Evolutionary conservation across 2,113 vertebrate species (phyloP), one percentile per base, ranked within the genome.

Genomic region (Cebus imitator): DNA sequence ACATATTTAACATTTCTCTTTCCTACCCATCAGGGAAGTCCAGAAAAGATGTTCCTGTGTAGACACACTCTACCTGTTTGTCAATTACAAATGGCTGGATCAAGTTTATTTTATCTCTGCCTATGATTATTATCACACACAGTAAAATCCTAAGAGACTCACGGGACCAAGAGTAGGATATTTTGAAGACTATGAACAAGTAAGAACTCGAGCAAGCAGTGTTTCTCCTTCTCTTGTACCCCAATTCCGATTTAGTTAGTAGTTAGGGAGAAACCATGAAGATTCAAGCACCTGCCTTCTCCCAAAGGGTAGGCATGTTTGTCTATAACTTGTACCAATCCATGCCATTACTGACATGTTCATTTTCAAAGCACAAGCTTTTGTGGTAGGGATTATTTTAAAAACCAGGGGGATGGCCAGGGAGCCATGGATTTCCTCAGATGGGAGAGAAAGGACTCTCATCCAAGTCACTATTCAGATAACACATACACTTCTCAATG

Each of bases 381-480:
- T 93, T 9, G 7, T 61, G 32, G 32, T 48, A 66, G n/a, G 5
- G 18, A 25, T 84, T 55, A 76, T 87, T 94, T 79, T 68, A 27
- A 20, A 40, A 45, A 91, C 52, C 14, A 8, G 43, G 18, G 79
- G 12, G 35, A 76, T 78, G 48, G n/a, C 45, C 70, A 27, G 8
- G 43, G 50, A 87, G n/a, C 17, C 76, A 82, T 30, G 6, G 57
- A 35, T 89, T 89, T 87, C 43, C 61, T 81, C 43, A 82, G 58
- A 61, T 0, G 27, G 37, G 55, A 70, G 25, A 73, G 55, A 21
- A 91, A 61, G 21, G 40, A 85, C 95, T 93, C 52, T 98, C 90
- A 96, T 80, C 92, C 79, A 97, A 97, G 95, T 98, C 96, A 96
- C 97, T 95, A 98, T 98, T 98, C 97, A 98, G 98, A 97, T 87